Conservation (phyloP, 2,113 vertebrate species). For the Petrocephalus microphthalmus region DNA sequence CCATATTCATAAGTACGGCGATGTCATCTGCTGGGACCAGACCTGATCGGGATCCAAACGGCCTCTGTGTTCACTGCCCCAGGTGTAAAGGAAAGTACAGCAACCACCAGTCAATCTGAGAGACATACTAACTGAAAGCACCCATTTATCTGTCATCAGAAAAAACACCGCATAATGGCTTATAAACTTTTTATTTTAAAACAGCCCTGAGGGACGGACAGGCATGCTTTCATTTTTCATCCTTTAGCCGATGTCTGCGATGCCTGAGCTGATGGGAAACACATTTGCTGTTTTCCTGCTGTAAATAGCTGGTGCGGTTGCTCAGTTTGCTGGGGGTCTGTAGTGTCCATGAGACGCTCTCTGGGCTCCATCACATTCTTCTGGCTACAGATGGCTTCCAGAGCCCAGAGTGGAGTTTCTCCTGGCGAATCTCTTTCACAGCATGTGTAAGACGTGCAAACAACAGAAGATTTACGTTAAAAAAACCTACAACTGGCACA, state of each 20-base stretch:
- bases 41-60: background rate
- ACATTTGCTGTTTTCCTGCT: conserved; percentile 4
- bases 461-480: conserved; percentile 35
- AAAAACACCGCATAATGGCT: background rate
- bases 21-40: background rate
- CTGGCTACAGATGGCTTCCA: conserved; percentile 51
- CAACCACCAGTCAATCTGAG: background rate
- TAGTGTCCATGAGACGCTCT: conserved; percentile 54
- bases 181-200: conserved; percentile 1
- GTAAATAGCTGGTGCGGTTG: conserved; percentile 45
- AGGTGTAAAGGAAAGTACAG: background rate
- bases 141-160: background rate
- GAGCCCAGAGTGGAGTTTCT: conserved; percentile 31
- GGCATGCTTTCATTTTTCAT: conserved; percentile 7
- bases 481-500: background rate
- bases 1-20: background rate
- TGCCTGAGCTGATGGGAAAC: conserved; percentile 9
- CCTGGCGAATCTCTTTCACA: conserved; percentile 49
- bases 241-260: background rate
- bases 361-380: conserved; percentile 51
- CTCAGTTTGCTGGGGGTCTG: conserved; percentile 68
- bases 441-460: conserved; percentile 56
- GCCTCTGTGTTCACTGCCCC: background rate
- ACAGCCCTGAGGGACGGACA: background rate
- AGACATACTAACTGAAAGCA: background rate